Conservation (phyloP, 2,888 invertebrate genomes). For the Philereme transversata region DNA sequence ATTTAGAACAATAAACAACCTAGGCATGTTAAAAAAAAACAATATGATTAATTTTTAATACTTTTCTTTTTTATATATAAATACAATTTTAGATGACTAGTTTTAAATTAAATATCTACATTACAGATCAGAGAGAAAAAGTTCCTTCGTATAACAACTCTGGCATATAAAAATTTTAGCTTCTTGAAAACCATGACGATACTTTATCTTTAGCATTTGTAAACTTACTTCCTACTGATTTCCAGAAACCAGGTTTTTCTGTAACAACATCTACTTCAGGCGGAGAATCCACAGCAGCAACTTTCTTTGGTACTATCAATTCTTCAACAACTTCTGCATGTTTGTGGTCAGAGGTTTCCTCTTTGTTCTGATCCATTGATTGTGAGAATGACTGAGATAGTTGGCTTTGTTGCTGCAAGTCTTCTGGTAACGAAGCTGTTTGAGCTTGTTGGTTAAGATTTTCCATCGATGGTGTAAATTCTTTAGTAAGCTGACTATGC, state of each 20-base stretch:
- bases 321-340: conserved; percentile 29
- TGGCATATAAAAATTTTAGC: conserved; percentile 31
- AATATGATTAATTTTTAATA: too few relatives aligned
- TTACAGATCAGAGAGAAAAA: too few relatives aligned
- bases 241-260: conserved; percentile 83
- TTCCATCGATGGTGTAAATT: conserved; percentile 12
- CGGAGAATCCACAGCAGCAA: conserved; percentile 41
- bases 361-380: conserved; percentile 14
- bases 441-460: conserved; percentile 21
- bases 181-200: conserved; percentile 76
- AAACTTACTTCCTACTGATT: conserved; percentile 79
- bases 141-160: too few relatives aligned
- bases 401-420: conserved; percentile 22
- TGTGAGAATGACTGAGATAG: conserved; percentile 15
- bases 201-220: conserved; percentile 78
- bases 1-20: too few relatives aligned
- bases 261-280: conserved; percentile 43
- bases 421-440: conserved; percentile 21
- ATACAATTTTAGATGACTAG: too few relatives aligned
- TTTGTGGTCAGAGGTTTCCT: conserved; percentile 11
- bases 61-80: too few relatives aligned
- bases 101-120: too few relatives aligned
- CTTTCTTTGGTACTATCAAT: conserved; percentile 34
- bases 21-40: too few relatives aligned
- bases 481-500: conserved; percentile 19